Evolutionary conservation across 2,113 vertebrate species (phyloP), one percentile per base, ranked within the genome.

Genomic region (Aldabrachelys gigantea): DNA sequence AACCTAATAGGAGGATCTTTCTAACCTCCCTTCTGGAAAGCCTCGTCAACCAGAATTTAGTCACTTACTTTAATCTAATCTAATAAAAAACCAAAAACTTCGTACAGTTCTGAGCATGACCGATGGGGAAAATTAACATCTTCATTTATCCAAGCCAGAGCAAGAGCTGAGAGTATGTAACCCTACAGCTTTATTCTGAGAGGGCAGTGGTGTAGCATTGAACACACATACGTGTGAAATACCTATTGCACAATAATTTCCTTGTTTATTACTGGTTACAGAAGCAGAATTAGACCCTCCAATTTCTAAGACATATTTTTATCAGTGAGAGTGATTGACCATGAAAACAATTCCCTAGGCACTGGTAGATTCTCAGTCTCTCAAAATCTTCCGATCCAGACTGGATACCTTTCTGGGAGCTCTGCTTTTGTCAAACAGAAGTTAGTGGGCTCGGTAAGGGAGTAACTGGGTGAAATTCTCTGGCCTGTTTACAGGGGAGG

Each of bases 1-100:
- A 95, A 85, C 89, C 81, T 91, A 92, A 90, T 89, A 49, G 84
- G 93, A 94, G 41, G 75, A 79, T 95, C n/a, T 95, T 95, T 92
- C 93, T 96, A 75, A 91, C 53, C n/a, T 88, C 82, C 95, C 79
- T 97, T 95, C 87, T 96, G 72, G 83, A 96, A 16, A 92, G 72
- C 90, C 86, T 92, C 95, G 65, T 88, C 89, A 92, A 47, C 49
- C 72, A 47, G 44, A 13, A 35, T n/a, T 14, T 88, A 89, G 90
- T 52, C 52, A 86, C 53, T 83, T 72, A 89, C 85, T 89, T 47
- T 94, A 90, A 88, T 9, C 78, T 94, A 85, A 89, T 92, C 82
- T 80, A 89, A 79, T 11, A 50, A 87, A 29, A 92, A 95, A 10
- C 94, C 19, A 92, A 91, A 92, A 96, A 94, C 38, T 76, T 16